Evolutionary conservation across 2,113 vertebrate species (phyloP).

Genomic region (Chloropsis hardwickii): DNA sequence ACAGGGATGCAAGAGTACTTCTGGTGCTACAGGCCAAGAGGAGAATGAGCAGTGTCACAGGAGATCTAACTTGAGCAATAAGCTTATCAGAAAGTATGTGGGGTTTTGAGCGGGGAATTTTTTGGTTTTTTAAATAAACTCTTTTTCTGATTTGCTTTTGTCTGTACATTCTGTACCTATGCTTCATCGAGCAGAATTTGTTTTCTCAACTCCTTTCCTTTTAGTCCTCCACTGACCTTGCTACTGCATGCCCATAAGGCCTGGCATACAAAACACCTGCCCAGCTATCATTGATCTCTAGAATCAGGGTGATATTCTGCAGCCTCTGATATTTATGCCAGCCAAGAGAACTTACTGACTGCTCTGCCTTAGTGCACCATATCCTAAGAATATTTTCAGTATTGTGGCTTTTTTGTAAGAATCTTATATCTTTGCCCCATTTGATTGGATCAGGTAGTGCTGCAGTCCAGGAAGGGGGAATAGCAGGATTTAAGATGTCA

Average conservation of each 20-base stretch:
- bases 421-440: neutral
- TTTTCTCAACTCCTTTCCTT: neutral
- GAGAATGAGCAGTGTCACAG: neutral
- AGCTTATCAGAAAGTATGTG: neutral
- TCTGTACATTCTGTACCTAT: neutral
- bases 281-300: neutral
- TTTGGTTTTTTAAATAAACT: slow-evolving; percentile 27
- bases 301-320: neutral
- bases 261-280: neutral
- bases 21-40: neutral
- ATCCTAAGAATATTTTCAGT: neutral
- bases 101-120: neutral
- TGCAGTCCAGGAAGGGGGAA: neutral
- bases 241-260: neutral
- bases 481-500: neutral
- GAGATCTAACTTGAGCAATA: neutral
- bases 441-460: neutral
- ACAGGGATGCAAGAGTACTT: neutral
- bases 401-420: neutral
- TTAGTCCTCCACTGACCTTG: neutral
- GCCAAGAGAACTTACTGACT: neutral
- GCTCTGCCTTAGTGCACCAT: neutral
- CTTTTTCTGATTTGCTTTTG: neutral
- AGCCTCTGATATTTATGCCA: neutral
- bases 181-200: neutral